Evolutionary conservation across 2,888 invertebrate genomes (phyloP), one percentile per base, ranked within the genome.

Genomic region (Loripinus fragilis): DNA sequence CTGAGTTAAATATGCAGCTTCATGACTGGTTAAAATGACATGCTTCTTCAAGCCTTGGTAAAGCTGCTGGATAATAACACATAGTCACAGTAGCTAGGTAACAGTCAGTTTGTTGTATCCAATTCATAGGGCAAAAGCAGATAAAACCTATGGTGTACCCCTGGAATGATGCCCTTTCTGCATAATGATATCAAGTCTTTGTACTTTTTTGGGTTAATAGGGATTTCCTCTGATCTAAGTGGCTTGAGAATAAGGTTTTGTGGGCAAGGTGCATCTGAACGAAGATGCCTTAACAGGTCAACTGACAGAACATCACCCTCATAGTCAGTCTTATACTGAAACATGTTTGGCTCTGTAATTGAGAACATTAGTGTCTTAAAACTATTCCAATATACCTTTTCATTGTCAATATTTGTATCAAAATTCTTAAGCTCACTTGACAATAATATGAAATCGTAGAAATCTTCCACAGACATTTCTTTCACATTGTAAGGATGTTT

Each of bases 121-220:
- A n/a, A 42, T 38, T 55, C 25, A 28, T 72, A 30, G 2, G 78
- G 78, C 25, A 78, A 23, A 5, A 71, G 60, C n/a, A 74, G 48
- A 41, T 48, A 74, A 35, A 71, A 74, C n/a, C 67, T 17, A 38
- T 78, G 78, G 28, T 78, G 74, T 0, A 67, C 60, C 20, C 38
- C 55, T 35, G 74, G 78, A 28, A 78, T 78, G 0, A 71, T 78
- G 0, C 48, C n/a, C 0, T 45, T 67, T 41, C 2, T 28, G 38
- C 78, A 70, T 20, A 78, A 33, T 23, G n/a, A 2, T 5, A 23
- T 25, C 3, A 60, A 28, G 20, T 60, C 60, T n/a, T 7, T 3
- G 20, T 33, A 25, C 25, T 60, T 60, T 20, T 60, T 25, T 17
- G 5, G 5, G 3, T 15, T 3, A 33, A 23, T 33, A 10, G 60